A percentile compares a stretch with the other conserved stretches of the same genome.
Evolutionary conservation across 2,888 invertebrate species (phyloP).

Genomic region (Tachina lurida): DNA sequence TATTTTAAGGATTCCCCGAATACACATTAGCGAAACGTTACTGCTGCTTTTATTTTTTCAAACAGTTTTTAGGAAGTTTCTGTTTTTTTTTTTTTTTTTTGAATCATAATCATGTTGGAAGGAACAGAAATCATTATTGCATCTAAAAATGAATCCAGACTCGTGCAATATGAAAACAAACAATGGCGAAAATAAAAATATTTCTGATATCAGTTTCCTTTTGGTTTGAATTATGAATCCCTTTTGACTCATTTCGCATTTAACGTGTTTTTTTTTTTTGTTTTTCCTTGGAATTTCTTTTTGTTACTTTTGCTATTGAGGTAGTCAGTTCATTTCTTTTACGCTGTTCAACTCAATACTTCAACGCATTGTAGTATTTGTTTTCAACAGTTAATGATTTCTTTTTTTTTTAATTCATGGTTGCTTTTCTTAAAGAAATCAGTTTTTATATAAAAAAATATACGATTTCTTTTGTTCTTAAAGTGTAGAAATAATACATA

Average conservation of each 20-base stretch:
- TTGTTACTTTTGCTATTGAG: conserved; percentile 1
- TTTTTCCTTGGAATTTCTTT: not conserved
- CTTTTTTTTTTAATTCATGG: not conserved
- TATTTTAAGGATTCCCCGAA: conserved; percentile 69
- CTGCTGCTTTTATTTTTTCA: conserved; percentile 14
- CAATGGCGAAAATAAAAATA: conserved; percentile 46
- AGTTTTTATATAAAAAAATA: conserved; percentile 51
- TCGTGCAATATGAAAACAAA: conserved; percentile 1
- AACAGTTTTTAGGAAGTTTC: not conserved
- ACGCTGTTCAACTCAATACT: conserved; percentile 46
- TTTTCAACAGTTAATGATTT: not conserved
- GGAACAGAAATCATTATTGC: conserved; percentile 49
- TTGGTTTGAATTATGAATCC: conserved; percentile 72
- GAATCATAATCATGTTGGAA: conserved; percentile 53
- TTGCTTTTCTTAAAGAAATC: conserved; percentile 1
- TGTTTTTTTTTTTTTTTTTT: conserved; percentile 9
- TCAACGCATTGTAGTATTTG: conserved; percentile 24
- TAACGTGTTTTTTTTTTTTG: conserved; percentile 27
- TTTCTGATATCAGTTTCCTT: conserved; percentile 64
- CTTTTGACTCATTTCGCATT: conserved; percentile 72
- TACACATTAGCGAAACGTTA: conserved; percentile 60
- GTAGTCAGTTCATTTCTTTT: conserved; percentile 13
- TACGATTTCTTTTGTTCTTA: conserved; percentile 44
- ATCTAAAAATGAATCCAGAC: conserved; percentile 6
- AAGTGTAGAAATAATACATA: not conserved